Percentiles rank a stretch among this genome's conserved stretches.
Evolutionary conservation across 2,797 vertebrate species (phyloP).

Genomic region (Notolepis coatsorum): DNA sequence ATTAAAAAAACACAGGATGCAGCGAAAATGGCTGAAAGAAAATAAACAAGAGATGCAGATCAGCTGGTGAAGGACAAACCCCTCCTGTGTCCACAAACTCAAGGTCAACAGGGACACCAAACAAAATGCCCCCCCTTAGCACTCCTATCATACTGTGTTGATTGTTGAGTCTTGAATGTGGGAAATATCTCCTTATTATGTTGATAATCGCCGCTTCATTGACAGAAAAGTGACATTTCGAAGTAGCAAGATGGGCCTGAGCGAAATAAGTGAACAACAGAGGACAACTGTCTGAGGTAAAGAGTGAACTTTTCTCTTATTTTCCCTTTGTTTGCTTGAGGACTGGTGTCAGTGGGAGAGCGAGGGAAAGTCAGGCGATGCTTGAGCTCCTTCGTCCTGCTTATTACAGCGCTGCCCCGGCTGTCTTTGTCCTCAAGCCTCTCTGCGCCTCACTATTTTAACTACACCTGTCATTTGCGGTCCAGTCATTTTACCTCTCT

Average conservation of each 20-base stretch:
- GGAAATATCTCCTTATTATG: slow-evolving; percentile 35
- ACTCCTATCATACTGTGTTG: slow-evolving; percentile 43
- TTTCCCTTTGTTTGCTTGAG: slow-evolving; percentile 74
- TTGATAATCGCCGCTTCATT: slow-evolving; percentile 52
- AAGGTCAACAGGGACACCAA: slow-evolving; percentile 59
- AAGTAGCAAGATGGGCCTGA: neutral
- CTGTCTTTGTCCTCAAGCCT: slow-evolving; percentile 80
- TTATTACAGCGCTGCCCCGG: slow-evolving; percentile 71
- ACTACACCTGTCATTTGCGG: slow-evolving; percentile 86
- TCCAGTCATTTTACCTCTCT: slow-evolving; percentile 83
- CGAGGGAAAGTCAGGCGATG: slow-evolving; percentile 69
- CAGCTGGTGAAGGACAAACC: slow-evolving; percentile 66
- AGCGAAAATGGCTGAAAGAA: slow-evolving; percentile 72
- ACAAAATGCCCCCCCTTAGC: slow-evolving; percentile 61
- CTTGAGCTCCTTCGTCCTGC: slow-evolving; percentile 77
- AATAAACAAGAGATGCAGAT: slow-evolving; percentile 74
- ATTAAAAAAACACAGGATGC: slow-evolving; percentile 63
- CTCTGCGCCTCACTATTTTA: slow-evolving; percentile 82
- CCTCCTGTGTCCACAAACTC: slow-evolving; percentile 71
- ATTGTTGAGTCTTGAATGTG: slow-evolving; percentile 42
- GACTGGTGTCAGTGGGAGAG: slow-evolving; percentile 72
- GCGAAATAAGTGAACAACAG: slow-evolving; percentile 50
- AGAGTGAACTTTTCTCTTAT: slow-evolving; percentile 77
- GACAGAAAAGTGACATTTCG: slow-evolving; percentile 1
- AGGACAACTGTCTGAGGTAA: slow-evolving; percentile 45